Evolutionary conservation across 1,140 invertebrate genomes (phyloP).

Genomic region (Brachionus rotundiformis): DNA sequence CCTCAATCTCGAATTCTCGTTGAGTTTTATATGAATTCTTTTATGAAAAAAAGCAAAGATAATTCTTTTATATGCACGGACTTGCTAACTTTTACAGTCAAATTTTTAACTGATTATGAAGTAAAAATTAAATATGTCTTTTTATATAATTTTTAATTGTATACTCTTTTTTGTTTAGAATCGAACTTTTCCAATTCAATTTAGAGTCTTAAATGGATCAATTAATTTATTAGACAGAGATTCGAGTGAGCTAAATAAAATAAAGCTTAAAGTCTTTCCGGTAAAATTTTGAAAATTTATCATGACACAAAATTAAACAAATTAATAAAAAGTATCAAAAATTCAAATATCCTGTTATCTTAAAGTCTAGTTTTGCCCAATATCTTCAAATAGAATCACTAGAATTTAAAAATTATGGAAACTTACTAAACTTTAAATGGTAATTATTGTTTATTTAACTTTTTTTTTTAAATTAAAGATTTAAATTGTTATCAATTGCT

Average conservation of each 20-base stretch:
- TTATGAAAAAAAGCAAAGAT: neutral
- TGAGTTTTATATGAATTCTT: neutral
- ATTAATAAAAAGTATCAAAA: neutral
- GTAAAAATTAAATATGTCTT: constrained; percentile 1
- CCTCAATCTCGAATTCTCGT: neutral
- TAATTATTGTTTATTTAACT: neutral
- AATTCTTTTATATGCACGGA: neutral
- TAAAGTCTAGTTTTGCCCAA: constrained; percentile 23
- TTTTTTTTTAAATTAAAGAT: neutral
- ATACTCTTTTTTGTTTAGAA: too few relatives aligned
- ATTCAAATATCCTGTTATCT: neutral
- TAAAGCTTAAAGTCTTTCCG: constrained; percentile 25
- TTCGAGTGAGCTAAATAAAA: neutral
- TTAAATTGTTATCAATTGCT: too few relatives aligned
- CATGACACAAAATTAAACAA: too few relatives aligned
- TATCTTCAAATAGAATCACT: neutral
- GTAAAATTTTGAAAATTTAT: too few relatives aligned
- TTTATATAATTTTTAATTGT: too few relatives aligned
- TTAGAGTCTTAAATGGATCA: constrained; percentile 21
- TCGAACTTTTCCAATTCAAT: neutral
- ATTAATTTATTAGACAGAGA: neutral
- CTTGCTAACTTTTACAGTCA: neutral
- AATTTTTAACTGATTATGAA: constrained; percentile 17
- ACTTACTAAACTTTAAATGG: constrained; percentile 39
- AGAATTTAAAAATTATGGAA: constrained; percentile 33